Base-by-base conservation (phyloP, 2,113 vertebrate genomes). In the Megaptera novaeangliae region DNA sequence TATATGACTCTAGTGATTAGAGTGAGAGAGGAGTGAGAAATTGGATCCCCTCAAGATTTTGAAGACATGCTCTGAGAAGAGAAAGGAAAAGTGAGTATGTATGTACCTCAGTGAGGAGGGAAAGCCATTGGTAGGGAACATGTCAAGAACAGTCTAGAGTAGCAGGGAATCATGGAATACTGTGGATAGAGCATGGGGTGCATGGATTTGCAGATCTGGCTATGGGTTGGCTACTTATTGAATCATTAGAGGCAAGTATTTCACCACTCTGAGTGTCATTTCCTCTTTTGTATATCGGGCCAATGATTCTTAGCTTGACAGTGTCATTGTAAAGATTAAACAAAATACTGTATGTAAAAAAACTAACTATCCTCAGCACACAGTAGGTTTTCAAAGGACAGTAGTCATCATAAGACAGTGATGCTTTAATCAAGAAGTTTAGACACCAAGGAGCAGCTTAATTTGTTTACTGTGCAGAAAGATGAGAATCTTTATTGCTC, bases 391-490 rank as follows among this genome's bases (percentile, higher is more conserved):
- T 29, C 52, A 96, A 83, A 93, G 77, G 68, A 78, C 2, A 13
- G 18, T 21, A 63, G 15, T 68, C 49, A 91, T 77, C 61, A 39
- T 66, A 84, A 31, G n/a, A 46, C 39, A 31, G 64, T 4, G 23
- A 63, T 21, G 12, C 41, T 91, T 96, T 80, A 90, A 61, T 96
- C 55, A 55, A 75, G 44, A 97, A 59, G 39, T 92, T 87, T 75
- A 81, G 84, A 78, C 81, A 84, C 39, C 83, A 92, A 77, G 87
- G 9, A 87, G 59, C 49, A 39, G 39, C 72, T 97, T 94, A 59
- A 96, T 90, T 96, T 97, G 95, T 98, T 98, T 98, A 95, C 94
- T 94, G 25, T 84, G 71, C 25, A 55, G 80, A 90, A 94, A 88
- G 64, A 97, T 72, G 39, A 1, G 12, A 90, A 87, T 68, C 74